Percentiles rank a stretch among this genome's conserved stretches.
Evolutionary conservation across 2,797 vertebrate species (phyloP).

Genomic region (Neosilurus hyrtlii): DNA sequence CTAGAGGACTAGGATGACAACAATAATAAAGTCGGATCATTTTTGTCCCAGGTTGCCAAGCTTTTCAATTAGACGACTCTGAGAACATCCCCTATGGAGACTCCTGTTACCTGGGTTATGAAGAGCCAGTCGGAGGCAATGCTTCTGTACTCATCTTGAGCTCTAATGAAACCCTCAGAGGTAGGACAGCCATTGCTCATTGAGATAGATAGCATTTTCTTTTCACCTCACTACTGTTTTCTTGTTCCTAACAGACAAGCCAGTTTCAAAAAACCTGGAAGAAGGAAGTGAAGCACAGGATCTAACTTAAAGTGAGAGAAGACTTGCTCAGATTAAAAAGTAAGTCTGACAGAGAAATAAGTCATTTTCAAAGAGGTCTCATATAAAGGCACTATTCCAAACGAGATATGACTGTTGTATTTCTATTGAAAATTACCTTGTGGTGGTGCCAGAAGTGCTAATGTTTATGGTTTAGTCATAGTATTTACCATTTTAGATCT

Average conservation of each 20-base stretch:
- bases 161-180: slow-evolving; percentile 45
- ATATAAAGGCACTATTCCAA: neutral
- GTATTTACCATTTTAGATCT: neutral
- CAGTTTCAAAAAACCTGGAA: slow-evolving; percentile 25
- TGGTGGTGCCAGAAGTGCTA: neutral
- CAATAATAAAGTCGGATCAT: neutral
- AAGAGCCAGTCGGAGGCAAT: neutral
- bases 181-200: slow-evolving; percentile 29
- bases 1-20: neutral
- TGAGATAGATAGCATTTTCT: slow-evolving; percentile 53
- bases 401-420: neutral
- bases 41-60: neutral
- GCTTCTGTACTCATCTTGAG: slow-evolving; percentile 30
- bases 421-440: neutral
- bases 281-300: neutral
- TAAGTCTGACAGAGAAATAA: slow-evolving; percentile 28
- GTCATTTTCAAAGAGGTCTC: slow-evolving; percentile 27
- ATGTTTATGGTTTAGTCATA: neutral
- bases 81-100: neutral
- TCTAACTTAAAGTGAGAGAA: slow-evolving; percentile 12
- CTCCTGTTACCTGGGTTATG: slow-evolving; percentile 19
- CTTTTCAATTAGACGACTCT: slow-evolving; percentile 16
- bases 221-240: slow-evolving; percentile 12
- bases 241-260: slow-evolving; percentile 25
- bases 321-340: slow-evolving; percentile 37